phyloP scores from a whole-genome alignment of 1,140 invertebrate species.

The Hermetia illucens region DNA sequence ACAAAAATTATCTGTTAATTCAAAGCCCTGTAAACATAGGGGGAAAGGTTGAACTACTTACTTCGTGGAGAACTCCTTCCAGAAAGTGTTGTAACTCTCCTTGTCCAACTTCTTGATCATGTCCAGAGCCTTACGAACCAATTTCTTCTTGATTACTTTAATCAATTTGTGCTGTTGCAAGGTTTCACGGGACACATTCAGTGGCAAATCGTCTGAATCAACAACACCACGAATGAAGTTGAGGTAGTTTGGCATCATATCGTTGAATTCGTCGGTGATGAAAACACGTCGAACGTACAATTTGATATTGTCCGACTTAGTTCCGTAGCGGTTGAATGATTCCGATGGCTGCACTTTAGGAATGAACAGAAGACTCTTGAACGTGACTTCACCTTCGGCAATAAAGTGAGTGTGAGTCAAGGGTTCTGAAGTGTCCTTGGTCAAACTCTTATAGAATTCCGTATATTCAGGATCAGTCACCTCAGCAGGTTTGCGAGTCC shows the following conservation, averaged over 20 bases:
- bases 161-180: constrained; percentile 98
- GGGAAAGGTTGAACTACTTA: constrained; percentile 32
- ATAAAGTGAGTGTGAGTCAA: constrained; percentile 88
- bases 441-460: constrained; percentile 88
- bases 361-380: constrained; percentile 90
- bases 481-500: constrained; percentile 83
- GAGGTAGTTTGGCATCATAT: constrained; percentile 98
- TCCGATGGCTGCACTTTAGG: constrained; percentile 82
- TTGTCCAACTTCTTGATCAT: constrained; percentile 96
- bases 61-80: constrained; percentile 99
- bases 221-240: constrained; percentile 92
- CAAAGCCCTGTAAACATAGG: background rate
- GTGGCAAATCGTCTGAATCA: constrained; percentile 96
- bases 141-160: constrained; percentile 98
- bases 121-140: constrained; percentile 91
- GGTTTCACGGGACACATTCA: constrained; percentile 97
- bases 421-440: constrained; percentile 80
- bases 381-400: constrained; percentile 97
- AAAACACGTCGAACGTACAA: constrained; percentile 94
- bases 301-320: constrained; percentile 90
- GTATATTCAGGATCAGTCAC: constrained; percentile 81
- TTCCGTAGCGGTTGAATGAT: constrained; percentile 89
- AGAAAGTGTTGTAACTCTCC: constrained; percentile 88
- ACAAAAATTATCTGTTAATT: background rate
- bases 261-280: constrained; percentile 98